A percentile compares a stretch with the other conserved stretches of the same genome.
phyloP scores from a whole-genome alignment of 2,113 vertebrate species.

The Motacilla tschutschensis region DNA sequence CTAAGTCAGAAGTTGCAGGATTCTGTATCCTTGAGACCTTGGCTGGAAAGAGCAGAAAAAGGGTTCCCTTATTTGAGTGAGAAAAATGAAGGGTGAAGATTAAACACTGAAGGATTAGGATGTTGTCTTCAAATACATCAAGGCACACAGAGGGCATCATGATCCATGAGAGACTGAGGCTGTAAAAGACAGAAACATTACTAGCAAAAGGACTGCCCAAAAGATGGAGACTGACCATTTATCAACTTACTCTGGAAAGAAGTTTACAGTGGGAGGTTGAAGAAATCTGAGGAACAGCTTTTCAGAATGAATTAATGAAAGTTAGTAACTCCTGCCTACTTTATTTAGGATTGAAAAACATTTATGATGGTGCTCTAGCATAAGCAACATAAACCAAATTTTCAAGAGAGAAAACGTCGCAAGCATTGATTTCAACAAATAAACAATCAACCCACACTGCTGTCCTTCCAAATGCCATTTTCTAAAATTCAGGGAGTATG shows the following conservation, averaged over 20 bases:
- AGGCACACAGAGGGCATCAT: background rate
- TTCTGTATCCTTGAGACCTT: background rate
- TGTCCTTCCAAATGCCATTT: background rate
- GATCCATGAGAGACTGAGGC: background rate
- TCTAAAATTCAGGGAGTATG: background rate
- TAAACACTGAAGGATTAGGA: background rate
- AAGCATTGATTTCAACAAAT: background rate
- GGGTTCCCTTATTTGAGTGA: background rate
- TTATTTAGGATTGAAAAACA: background rate
- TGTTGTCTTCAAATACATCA: background rate
- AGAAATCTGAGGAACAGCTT: background rate
- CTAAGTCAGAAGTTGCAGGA: background rate
- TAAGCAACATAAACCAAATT: background rate
- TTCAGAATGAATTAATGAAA: background rate
- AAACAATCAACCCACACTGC: background rate
- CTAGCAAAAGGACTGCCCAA: background rate
- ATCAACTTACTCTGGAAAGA: background rate
- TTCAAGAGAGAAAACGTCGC: background rate
- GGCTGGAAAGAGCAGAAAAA: background rate
- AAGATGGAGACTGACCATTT: background rate
- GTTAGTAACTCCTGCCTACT: background rate
- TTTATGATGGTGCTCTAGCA: background rate
- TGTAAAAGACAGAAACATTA: background rate
- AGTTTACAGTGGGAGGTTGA: background rate
- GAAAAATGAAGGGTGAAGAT: background rate